These are phyloP conservation scores for Aleiodes leptofemur DNA, from an alignment of 2,888 invertebrate species.

Conservation along the genomic window DNA sequence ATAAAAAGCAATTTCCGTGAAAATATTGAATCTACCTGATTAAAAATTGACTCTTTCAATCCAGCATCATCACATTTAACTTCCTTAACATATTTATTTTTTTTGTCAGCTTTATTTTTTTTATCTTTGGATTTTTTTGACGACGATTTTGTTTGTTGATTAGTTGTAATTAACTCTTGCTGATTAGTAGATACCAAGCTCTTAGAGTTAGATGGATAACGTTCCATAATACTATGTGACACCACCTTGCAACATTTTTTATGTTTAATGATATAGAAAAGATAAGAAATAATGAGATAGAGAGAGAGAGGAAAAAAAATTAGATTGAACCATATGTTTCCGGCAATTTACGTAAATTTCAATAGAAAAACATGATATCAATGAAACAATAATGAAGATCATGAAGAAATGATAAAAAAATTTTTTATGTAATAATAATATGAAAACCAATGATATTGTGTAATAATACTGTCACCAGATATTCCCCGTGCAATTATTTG, in stretches of 20 bases:
- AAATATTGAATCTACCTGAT: slow-evolving; percentile 61
- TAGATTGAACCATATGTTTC: background rate
- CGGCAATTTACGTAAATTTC: background rate
- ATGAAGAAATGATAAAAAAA: background rate
- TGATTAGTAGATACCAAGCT: slow-evolving; percentile 54
- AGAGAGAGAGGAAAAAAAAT: background rate
- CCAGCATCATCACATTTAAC: slow-evolving; percentile 57
- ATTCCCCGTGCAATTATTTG: slow-evolving; percentile 68
- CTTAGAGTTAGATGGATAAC: slow-evolving; percentile 58
- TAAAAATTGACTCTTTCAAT: slow-evolving; percentile 59
- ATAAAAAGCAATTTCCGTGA: slow-evolving; percentile 19
- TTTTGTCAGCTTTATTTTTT: slow-evolving; percentile 72
- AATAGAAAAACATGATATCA: background rate
- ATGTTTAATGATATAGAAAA: slow-evolving; percentile 27
- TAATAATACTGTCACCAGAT: slow-evolving; percentile 66
- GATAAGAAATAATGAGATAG: background rate
- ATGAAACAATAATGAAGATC: background rate
- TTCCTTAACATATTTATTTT: slow-evolving; percentile 64
- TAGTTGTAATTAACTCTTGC: slow-evolving; percentile 54
- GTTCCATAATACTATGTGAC: slow-evolving; percentile 62
- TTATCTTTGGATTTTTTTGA: slow-evolving; percentile 73
- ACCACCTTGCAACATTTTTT: slow-evolving; percentile 66
- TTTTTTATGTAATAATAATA: background rate
- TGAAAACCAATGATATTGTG: slow-evolving; percentile 19
- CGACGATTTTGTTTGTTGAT: slow-evolving; percentile 51